Percentiles rank a stretch among this genome's conserved stretches.
phyloP scores from a whole-genome alignment of 2,113 vertebrate genomes.

The Strigops habroptila region DNA sequence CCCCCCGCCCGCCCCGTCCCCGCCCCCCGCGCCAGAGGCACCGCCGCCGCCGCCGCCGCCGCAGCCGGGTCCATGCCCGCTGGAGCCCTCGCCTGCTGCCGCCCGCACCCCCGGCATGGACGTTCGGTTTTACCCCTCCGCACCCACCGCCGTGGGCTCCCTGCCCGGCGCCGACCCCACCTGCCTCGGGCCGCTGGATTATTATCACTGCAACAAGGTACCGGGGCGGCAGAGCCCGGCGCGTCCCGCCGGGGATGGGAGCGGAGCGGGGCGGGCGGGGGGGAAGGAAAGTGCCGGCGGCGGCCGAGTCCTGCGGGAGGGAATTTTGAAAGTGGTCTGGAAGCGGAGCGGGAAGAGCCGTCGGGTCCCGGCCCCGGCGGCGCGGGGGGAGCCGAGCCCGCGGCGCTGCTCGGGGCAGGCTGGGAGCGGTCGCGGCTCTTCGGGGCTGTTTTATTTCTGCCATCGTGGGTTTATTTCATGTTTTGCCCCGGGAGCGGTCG shows the following conservation, averaged over 20 bases:
- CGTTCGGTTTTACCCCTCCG: slow-evolving; percentile 94
- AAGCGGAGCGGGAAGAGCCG: not conserved
- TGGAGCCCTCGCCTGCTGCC: slow-evolving; percentile 67
- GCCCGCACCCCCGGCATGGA: slow-evolving; percentile 82
- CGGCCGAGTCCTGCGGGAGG: not conserved
- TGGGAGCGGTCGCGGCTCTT: not conserved
- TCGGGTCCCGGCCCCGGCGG: not conserved
- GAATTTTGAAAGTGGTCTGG: slow-evolving; percentile 68
- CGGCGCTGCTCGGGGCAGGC: not conserved
- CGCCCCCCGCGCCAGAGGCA: slow-evolving; percentile 67
- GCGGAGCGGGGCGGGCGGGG: not conserved
- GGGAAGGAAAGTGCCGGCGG: not conserved
- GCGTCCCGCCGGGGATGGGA: not conserved
- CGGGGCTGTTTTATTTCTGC: not conserved
- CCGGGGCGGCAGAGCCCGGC: not conserved
- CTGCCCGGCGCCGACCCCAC: slow-evolving; percentile 88
- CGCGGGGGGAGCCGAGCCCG: not conserved
- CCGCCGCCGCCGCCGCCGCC: slow-evolving; percentile 39
- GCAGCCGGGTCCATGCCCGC: slow-evolving; percentile 68
- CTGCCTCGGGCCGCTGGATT: slow-evolving; percentile 90
- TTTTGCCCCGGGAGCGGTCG: not conserved
- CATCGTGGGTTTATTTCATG: rapidly evolving
- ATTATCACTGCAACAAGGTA: slow-evolving; percentile 98
- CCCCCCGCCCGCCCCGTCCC: not conserved
- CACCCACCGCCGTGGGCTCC: slow-evolving; percentile 90